Conservation (phyloP, 2,888 invertebrate species). For the Corythucha ciliata region DNA sequence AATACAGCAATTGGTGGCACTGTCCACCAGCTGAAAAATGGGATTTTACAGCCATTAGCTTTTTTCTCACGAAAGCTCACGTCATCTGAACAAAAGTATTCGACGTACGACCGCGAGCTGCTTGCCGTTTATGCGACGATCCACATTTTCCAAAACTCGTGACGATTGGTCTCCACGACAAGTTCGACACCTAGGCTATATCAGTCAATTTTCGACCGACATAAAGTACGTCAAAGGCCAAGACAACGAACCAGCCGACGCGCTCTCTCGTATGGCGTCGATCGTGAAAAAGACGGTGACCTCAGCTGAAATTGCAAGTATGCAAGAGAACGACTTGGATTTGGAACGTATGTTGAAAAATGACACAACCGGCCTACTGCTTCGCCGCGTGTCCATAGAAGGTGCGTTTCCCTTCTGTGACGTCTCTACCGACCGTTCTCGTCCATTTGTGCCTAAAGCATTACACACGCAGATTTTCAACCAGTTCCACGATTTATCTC, state of each 20-base stretch:
- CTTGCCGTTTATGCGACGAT: slow-evolving; percentile 10
- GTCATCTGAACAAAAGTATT: slow-evolving; percentile 39
- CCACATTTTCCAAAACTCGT: slow-evolving; percentile 11
- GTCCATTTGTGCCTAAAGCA: slow-evolving; percentile 14
- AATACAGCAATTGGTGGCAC: slow-evolving; percentile 34
- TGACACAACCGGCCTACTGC: neutral
- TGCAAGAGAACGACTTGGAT: neutral
- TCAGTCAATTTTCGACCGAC: slow-evolving; percentile 27
- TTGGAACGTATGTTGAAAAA: neutral
- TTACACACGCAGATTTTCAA: slow-evolving; percentile 4
- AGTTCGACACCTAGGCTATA: slow-evolving; percentile 21
- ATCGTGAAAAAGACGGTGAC: slow-evolving; percentile 2
- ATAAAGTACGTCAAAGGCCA: neutral
- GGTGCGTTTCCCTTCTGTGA: neutral
- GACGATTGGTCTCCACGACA: slow-evolving; percentile 25
- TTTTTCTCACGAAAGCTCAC: slow-evolving; percentile 32
- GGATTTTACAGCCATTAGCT: slow-evolving; percentile 28
- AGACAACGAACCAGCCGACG: slow-evolving; percentile 10
- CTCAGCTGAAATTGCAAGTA: neutral
- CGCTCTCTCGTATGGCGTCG: neutral
- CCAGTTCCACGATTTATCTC: slow-evolving; percentile 9
- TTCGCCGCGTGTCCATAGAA: neutral
- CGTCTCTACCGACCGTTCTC: slow-evolving; percentile 1
- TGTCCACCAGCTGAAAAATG: slow-evolving; percentile 38
- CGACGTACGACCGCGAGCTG: slow-evolving; percentile 41